Conservation (phyloP, 1,140 invertebrate genomes). For the Hylaeus anthracinus region DNA sequence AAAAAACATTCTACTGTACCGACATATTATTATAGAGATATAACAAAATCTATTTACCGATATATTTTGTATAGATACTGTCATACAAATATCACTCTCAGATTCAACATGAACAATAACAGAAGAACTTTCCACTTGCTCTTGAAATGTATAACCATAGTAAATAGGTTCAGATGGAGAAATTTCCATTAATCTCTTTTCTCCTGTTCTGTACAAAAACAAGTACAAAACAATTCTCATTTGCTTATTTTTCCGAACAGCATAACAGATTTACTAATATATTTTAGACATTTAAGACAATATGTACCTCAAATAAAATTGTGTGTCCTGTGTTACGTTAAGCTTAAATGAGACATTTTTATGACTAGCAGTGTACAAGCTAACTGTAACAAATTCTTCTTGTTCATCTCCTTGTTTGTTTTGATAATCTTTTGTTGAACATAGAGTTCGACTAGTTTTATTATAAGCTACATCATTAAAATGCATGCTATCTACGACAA, state of each 20-base stretch:
- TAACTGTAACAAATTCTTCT: slow-evolving; percentile 78
- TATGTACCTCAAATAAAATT: slow-evolving; percentile 80
- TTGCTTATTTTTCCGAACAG: background rate
- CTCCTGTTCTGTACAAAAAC: slow-evolving; percentile 52
- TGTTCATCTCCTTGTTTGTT: slow-evolving; percentile 32
- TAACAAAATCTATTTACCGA: slow-evolving; percentile 75
- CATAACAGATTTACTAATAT: background rate
- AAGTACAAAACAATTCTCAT: background rate
- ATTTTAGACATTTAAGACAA: background rate
- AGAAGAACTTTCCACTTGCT: slow-evolving; percentile 76
- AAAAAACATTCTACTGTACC: no score
- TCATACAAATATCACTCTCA: slow-evolving; percentile 82
- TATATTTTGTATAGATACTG: slow-evolving; percentile 84
- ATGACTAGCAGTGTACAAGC: slow-evolving; percentile 79
- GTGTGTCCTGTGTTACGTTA: slow-evolving; percentile 68
- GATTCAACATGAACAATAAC: slow-evolving; percentile 83
- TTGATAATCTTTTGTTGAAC: slow-evolving; percentile 77
- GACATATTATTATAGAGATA: background rate
- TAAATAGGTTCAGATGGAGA: slow-evolving; percentile 82
- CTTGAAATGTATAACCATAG: slow-evolving; percentile 82
- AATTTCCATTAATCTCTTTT: slow-evolving; percentile 61
- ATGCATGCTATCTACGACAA: slow-evolving; percentile 74
- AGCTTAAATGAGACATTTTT: slow-evolving; percentile 75
- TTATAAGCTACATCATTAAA: slow-evolving; percentile 67
- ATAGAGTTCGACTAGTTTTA: slow-evolving; percentile 81